These are phyloP conservation scores for Marisa cornuarietis DNA, from an alignment of 1,140 invertebrate species.

Conservation along the genomic window DNA sequence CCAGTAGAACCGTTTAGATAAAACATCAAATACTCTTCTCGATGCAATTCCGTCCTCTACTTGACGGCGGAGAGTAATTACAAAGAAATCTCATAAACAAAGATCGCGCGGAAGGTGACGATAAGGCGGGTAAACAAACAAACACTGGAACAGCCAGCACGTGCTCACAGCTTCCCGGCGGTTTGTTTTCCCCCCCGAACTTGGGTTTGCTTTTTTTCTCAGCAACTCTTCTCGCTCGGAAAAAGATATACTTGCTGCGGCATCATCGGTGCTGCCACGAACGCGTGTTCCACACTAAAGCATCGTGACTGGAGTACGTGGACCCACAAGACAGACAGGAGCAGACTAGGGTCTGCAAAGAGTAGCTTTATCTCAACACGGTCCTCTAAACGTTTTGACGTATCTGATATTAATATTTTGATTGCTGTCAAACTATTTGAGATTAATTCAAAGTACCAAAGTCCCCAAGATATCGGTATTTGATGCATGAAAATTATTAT, in stretches of 20 bases:
- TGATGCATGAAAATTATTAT: no score
- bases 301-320: background rate
- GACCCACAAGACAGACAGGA: no score
- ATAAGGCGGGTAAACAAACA: constrained; percentile 19
- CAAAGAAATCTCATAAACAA: constrained; percentile 8
- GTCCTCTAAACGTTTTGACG: no score
- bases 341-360: no score
- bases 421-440: no score
- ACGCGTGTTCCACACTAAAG: background rate
- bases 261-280: background rate
- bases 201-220: constrained; percentile 1
- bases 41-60: no score
- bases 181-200: constrained; percentile 3
- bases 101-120: background rate
- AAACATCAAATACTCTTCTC: constrained; percentile 14
- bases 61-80: constrained; percentile 5
- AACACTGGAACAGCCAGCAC: constrained; percentile 6
- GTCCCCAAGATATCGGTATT: no score
- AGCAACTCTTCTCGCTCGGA: background rate
- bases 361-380: no score
- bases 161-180: background rate
- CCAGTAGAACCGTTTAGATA: constrained; percentile 5
- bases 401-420: no score
- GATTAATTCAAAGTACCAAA: no score
- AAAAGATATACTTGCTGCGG: background rate